Evolutionary conservation across 2,888 invertebrate species (phyloP), one percentile per base, ranked within the genome.

Genomic region (Andrena minutula): DNA sequence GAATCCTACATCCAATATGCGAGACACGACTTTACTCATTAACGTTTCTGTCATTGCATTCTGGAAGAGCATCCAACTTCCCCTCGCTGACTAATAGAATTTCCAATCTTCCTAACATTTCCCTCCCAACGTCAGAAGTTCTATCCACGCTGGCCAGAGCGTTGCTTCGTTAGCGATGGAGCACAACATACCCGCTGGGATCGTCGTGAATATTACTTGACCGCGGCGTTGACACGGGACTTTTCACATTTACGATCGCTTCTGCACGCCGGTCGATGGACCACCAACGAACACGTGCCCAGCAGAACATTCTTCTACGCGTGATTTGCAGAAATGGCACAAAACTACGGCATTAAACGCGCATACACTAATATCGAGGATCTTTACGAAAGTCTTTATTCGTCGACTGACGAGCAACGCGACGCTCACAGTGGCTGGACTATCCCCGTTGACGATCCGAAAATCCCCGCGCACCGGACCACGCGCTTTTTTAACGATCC

Each of bases 361-460:
- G 75, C 30, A 47, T 53, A 28, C 30, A 23, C 75, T 68, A 76
- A 73, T 76, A 82, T 68, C 76, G 71, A 74, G 23, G 16, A 63
- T 49, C 68, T 23, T 73, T 78, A 70, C 72, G 51, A 79, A 47
- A 68, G 74, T 61, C 23, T 86, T 87, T 76, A 73, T 73, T 63
- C 85, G 80, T 60, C 65, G 58, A 12, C 70, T 60, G 69, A 77
- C 49, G 63, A 65, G n/a, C 56, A 56, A 64, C 28, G 28, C 58
- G 60, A 66, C 65, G 74, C 58, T 64, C 78, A 78, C 73, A 70
- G 76, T 79, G 76, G 73, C 73, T 79, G 61, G 77, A 78, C 82
- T 41, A 58, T 23, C 65, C 10, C 61, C 70, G 75, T 75, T 72
- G 53, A 66, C 79, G 71, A 68, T 56, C 63, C 68, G 20, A 70